These are phyloP conservation scores for Haemorhous mexicanus DNA, from an alignment of 2,113 vertebrate genomes.

Conservation along the genomic window DNA sequence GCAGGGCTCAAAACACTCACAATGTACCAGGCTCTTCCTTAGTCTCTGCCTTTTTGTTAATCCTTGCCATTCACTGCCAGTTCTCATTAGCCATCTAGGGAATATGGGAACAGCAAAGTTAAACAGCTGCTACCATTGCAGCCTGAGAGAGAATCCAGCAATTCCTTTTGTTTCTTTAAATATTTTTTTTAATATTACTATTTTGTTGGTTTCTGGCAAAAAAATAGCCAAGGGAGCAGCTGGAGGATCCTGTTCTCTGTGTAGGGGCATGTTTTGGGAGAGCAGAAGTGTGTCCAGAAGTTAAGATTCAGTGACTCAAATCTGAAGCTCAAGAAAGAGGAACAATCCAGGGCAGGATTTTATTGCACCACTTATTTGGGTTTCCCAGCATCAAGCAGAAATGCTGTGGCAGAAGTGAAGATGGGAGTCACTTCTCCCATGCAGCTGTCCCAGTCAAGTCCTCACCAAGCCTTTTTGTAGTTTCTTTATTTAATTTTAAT, in stretches of 20 bases:
- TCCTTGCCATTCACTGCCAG: neutral
- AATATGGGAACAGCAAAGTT: neutral
- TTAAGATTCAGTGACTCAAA: neutral
- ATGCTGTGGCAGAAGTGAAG: rapidly evolving
- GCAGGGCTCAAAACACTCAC: neutral
- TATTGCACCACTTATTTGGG: neutral
- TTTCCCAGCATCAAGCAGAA: neutral
- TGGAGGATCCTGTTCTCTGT: neutral
- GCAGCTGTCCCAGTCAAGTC: neutral
- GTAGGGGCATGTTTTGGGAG: neutral
- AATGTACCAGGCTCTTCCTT: neutral
- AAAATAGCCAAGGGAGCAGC: neutral
- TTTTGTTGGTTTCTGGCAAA: neutral
- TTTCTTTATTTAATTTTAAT: neutral
- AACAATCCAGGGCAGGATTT: rapidly evolving
- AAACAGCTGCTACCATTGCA: neutral
- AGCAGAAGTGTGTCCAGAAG: neutral
- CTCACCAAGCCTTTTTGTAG: neutral
- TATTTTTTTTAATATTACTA: neutral
- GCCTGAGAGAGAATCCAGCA: neutral
- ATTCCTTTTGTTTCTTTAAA: neutral
- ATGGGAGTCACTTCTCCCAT: neutral
- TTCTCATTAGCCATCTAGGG: neutral
- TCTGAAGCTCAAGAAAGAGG: neutral
- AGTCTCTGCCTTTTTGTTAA: neutral